phyloP scores from a whole-genome alignment of 2,888 invertebrate genomes.

The Monoplex corrugatus region DNA sequence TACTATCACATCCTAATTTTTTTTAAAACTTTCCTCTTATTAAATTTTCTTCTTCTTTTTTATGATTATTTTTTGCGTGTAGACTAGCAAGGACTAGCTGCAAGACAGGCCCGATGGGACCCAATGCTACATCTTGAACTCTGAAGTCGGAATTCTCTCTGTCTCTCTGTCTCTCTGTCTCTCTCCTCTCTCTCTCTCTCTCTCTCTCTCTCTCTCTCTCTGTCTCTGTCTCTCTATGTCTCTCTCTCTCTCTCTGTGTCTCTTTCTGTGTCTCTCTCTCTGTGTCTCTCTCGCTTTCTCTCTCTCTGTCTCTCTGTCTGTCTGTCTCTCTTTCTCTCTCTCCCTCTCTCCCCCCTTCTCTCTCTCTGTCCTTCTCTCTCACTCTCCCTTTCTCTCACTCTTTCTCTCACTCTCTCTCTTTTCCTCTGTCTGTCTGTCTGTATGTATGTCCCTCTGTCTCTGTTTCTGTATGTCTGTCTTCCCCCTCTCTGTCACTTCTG shows the following conservation, averaged over 20 bases:
- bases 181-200: background rate
- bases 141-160: too few relatives aligned
- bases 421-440: background rate
- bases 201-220: background rate
- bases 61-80: too few relatives aligned
- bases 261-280: background rate
- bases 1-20: too few relatives aligned
- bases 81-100: too few relatives aligned
- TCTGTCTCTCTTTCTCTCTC: constrained; percentile 15
- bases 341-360: background rate
- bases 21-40: too few relatives aligned
- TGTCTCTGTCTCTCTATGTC: background rate
- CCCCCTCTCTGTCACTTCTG: too few relatives aligned
- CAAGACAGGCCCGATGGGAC: too few relatives aligned
- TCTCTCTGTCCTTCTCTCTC: background rate
- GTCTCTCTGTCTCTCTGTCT: too few relatives aligned
- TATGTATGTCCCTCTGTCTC: background rate
- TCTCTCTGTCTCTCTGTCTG: constrained; percentile 9
- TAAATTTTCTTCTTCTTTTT: too few relatives aligned
- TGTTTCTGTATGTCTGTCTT: too few relatives aligned
- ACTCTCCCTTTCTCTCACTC: background rate
- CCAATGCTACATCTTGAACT: too few relatives aligned
- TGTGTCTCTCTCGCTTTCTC: background rate
- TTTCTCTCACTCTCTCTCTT: background rate
- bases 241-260: background rate